A percentile compares a stretch with the other conserved stretches of the same genome.
phyloP scores from a whole-genome alignment of 2,797 vertebrate genomes.

The Passerculus sandwichensis region DNA sequence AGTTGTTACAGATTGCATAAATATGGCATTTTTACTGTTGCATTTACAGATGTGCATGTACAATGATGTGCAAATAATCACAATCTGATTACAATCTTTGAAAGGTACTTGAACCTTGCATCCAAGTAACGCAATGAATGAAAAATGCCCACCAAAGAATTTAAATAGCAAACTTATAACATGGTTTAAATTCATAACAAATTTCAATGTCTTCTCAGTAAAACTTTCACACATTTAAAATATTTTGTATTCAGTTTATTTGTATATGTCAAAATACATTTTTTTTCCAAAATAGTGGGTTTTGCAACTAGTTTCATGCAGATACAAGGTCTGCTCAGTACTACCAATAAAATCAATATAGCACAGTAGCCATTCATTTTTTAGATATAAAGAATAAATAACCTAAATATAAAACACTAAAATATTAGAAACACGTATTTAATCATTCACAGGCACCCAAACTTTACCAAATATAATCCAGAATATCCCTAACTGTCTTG shows the following conservation, averaged over 20 bases:
- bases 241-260: slow-evolving; percentile 88
- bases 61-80: slow-evolving; percentile 79
- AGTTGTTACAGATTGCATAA: slow-evolving; percentile 79
- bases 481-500: slow-evolving; percentile 79
- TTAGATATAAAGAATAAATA: slow-evolving; percentile 89
- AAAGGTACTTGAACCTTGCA: slow-evolving; percentile 72
- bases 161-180: slow-evolving; percentile 74
- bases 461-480: slow-evolving; percentile 81
- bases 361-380: slow-evolving; percentile 85
- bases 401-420: slow-evolving; percentile 90
- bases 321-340: slow-evolving; percentile 87
- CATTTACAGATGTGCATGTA: slow-evolving; percentile 80
- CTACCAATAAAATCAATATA: slow-evolving; percentile 87
- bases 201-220: slow-evolving; percentile 70
- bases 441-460: slow-evolving; percentile 85
- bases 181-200: slow-evolving; percentile 64
- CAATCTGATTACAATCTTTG: slow-evolving; percentile 75
- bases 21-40: slow-evolving; percentile 77
- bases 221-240: slow-evolving; percentile 84
- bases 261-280: slow-evolving; percentile 89
- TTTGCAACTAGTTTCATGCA: slow-evolving; percentile 88
- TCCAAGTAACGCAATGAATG: slow-evolving; percentile 67
- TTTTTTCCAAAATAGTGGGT: slow-evolving; percentile 86
- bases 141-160: slow-evolving; percentile 74
- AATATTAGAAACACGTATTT: slow-evolving; percentile 86